Base-by-base conservation (phyloP, 2,797 vertebrate species). In the Phataginus tricuspis region DNA sequence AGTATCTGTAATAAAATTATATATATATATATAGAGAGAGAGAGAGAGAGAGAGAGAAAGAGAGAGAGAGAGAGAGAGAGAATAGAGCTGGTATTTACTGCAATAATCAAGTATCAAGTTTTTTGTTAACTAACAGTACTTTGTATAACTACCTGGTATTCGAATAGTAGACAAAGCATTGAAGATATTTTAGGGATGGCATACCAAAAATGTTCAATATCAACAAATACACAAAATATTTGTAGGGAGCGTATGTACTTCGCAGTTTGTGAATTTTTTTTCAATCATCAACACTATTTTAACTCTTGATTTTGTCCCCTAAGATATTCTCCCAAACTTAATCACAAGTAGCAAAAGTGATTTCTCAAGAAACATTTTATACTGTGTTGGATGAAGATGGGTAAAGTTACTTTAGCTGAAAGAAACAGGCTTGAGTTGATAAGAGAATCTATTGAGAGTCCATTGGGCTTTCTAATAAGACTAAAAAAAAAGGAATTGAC, bases 341-440 rank as follows among this genome's bases (percentile, higher is more conserved):
- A 18, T 59, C 14, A 61, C 3, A 78, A 80, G 12, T 57, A 69
- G 59, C 13, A 90, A 31, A 75, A 83, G 83, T 91, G 42, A 78
- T 91, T 78, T 92, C 7, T 77, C 7, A 85, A 72, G 45, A 69
- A 95, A 19, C 13, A 64, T 82, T 89, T 96, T 89, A 63, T 88
- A 37, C 5, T 39, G 2, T 90, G 1, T 57, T 90, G 59, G 42
- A 55, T 78, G 12, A 88, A 5, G 39, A 69, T 85, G 31, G 25
- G 10, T 94, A 77, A 80, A 95, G 64, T 90, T 88, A 77, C 91
- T 72, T 95, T 90, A 37, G 18, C 39, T 61, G 8, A 80, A 96
- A 89, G 25, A 77, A 72, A 34, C 79, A 23, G 21, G 84, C 23
- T 95, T 86, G 4, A 82, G 34, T 92, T 83, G 42, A 85, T 68